Conservation (phyloP, 2,113 vertebrate genomes). For the Apistogramma diplotaenia region DNA sequence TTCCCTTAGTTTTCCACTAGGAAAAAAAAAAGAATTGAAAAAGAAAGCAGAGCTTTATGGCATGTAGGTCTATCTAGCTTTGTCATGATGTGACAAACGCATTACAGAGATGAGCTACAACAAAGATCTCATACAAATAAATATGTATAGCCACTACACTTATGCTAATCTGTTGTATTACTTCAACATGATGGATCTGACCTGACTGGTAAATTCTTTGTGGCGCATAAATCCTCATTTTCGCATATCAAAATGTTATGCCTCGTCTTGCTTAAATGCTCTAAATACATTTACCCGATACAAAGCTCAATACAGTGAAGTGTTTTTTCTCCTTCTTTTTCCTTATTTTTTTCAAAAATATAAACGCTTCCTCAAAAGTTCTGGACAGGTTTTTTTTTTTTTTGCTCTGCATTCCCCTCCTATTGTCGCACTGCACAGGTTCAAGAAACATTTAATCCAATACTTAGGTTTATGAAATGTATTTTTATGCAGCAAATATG, state of each 20-base stretch:
- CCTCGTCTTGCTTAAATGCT: constrained; percentile 8
- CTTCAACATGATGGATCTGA: constrained; percentile 63
- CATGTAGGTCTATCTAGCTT: constrained; percentile 26
- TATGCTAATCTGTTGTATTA: constrained; percentile 59
- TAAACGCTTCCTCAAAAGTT: constrained; percentile 56
- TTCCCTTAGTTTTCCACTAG: constrained; percentile 7
- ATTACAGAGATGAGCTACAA: constrained; percentile 38
- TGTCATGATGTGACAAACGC: constrained; percentile 44
- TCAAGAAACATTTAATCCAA: constrained; percentile 67
- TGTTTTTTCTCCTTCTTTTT: not conserved
- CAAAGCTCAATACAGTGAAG: constrained; percentile 54
- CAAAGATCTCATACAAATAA: constrained; percentile 45
- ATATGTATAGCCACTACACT: constrained; percentile 32
- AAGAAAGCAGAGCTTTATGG: constrained; percentile 37
- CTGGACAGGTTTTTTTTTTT: constrained; percentile 63
- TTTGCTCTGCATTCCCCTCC: constrained; percentile 34
- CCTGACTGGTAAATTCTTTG: constrained; percentile 43
- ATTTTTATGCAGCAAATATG: constrained; percentile 59
- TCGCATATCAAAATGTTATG: constrained; percentile 25
- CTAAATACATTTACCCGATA: constrained; percentile 46
- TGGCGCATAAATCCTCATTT: constrained; percentile 43
- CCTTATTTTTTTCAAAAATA: too few species aligned
- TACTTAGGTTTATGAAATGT: constrained; percentile 61
- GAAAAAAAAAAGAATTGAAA: constrained; percentile 17
- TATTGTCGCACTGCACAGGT: constrained; percentile 41